Evolutionary conservation across 2,888 invertebrate genomes (phyloP), one percentile per base, ranked within the genome.

Genomic region (Conus canariensis): DNA sequence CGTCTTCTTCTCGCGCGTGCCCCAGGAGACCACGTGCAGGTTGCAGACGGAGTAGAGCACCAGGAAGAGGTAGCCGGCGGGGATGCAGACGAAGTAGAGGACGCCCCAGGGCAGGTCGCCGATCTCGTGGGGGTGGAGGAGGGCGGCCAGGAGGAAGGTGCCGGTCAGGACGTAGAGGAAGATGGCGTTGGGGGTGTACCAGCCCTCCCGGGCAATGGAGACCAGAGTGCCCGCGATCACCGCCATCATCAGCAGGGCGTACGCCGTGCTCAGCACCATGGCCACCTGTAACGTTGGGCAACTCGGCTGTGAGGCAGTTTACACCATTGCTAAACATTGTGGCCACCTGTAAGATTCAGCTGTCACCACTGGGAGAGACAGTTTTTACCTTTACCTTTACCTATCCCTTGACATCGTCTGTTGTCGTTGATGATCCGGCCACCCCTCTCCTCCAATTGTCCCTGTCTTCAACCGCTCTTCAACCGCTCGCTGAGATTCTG

Each of bases 201-300:
- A 92, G 16, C 99, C 99, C 97, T 99, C 99, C 97, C 99, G 99
- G 92, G 99, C 98, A 95, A 99, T 97, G 97, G 99, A 99, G 59
- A 99, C 97, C 1, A 99, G 98, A 0, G 99, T 99, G 97, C 99
- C 99, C 87, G 99, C 99, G 94, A 99, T 98, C 70, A 99, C 99
- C 93, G 99, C 99, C 98, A 99, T 99, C 99, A 99, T 99, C 94
- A 99, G 98, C 97, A 99, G 97, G 56, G 99, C 99, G 96, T 99
- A 99, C 19, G 98, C 97, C n/a, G 99, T 99, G 56, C 99, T 93
- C 25, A 93, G 90, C 14, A 93, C 87, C 88, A 91, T 92, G 5
- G 93, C 93, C 7, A 91, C 80, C 45, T 94, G 96, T 96, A 98
- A 64, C 45, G 45, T 45, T 45, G 45, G 98, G 97, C 98, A 99